Conservation (phyloP, 2,888 invertebrate genomes). For the Yponomeuta cagnagella region DNA sequence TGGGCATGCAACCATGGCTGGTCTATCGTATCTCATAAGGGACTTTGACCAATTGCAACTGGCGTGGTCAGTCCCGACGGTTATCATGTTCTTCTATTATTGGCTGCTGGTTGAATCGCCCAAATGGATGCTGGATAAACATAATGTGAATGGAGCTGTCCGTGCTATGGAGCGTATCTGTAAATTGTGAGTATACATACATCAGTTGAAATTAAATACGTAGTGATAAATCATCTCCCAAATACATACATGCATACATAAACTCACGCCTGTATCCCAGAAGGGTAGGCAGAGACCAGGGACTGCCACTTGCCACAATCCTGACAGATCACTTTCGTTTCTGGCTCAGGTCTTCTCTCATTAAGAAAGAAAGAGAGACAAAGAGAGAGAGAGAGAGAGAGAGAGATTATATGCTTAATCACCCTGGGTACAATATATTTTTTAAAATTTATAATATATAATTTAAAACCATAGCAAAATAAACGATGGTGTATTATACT, state of each 20-base stretch:
- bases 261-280: too few species aligned
- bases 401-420: too few species aligned
- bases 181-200: constrained; percentile 42
- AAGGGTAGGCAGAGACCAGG: too few species aligned
- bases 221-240: too few species aligned
- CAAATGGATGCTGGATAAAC: constrained; percentile 56
- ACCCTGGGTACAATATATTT: too few species aligned
- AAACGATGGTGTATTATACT: neutral
- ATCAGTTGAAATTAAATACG: neutral
- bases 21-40: constrained; percentile 48
- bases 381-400: neutral
- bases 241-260: too few species aligned
- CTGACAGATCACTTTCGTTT: too few species aligned
- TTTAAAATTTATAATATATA: too few species aligned
- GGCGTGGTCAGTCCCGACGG: constrained; percentile 47
- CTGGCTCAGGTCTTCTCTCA: too few species aligned
- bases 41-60: constrained; percentile 47
- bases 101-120: constrained; percentile 50
- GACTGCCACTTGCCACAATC: too few species aligned
- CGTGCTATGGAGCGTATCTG: constrained; percentile 43
- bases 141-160: constrained; percentile 35
- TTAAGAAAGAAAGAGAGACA: neutral
- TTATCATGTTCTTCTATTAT: constrained; percentile 33
- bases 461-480: neutral
- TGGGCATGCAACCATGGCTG: constrained; percentile 45